A percentile compares a stretch with the other conserved stretches of the same genome.
phyloP scores from a whole-genome alignment of 2,888 invertebrate genomes.

The Tiliacea citrago region DNA sequence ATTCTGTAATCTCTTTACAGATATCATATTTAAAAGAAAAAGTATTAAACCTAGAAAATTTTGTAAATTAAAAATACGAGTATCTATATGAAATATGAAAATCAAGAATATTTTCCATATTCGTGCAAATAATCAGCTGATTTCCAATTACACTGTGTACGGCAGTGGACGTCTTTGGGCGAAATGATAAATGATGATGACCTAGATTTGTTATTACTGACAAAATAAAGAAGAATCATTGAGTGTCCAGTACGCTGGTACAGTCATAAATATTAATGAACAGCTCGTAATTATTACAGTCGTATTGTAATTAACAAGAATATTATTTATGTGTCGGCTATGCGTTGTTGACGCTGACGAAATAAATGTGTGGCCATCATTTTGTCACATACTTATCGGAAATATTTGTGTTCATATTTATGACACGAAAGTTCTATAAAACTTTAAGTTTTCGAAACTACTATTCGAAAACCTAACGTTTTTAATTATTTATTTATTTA shows the following conservation, averaged over 20 bases:
- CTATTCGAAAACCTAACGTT: not conserved
- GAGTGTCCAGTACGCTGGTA: not conserved
- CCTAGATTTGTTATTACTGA: not conserved
- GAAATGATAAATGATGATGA: not conserved
- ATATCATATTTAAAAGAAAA: too few species aligned
- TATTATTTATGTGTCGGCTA: not conserved
- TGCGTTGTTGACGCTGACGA: not conserved
- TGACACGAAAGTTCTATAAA: not conserved
- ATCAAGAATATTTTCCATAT: not conserved
- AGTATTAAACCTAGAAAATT: not conserved
- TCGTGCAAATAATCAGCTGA: not conserved
- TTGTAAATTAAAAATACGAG: not conserved
- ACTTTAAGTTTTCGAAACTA: not conserved
- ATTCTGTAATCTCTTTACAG: too few species aligned
- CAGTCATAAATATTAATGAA: constrained; percentile 9
- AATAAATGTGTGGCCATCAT: not conserved
- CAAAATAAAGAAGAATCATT: not conserved
- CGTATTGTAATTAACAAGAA: constrained; percentile 2
- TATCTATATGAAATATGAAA: not conserved
- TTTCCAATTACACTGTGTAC: not conserved
- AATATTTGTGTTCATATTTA: not conserved
- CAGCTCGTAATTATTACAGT: not conserved
- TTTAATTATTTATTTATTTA: too few species aligned
- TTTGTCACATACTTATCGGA: not conserved
- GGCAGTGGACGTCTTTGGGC: not conserved